Percentiles rank a stretch among this genome's conserved stretches.
Evolutionary conservation across 2,113 vertebrate species (phyloP).

Genomic region (Scopus umbretta): DNA sequence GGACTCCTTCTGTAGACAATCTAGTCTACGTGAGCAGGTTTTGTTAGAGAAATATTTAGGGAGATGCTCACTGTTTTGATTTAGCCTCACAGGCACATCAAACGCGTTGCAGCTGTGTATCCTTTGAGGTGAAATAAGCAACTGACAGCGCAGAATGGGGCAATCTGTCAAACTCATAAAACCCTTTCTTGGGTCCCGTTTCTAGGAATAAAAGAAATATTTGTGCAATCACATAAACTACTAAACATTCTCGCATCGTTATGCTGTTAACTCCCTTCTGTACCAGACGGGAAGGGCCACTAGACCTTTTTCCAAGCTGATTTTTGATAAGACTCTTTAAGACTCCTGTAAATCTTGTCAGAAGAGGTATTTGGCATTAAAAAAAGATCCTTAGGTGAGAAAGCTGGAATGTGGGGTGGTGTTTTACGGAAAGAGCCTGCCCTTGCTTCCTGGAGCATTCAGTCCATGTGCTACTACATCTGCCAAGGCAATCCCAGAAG

Average conservation of each 20-base stretch:
- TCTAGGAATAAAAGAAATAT: slow-evolving; percentile 23
- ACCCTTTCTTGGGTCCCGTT: background rate
- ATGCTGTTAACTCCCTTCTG: slow-evolving; percentile 1
- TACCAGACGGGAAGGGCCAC: background rate
- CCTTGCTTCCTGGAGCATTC: background rate
- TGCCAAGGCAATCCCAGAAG: background rate
- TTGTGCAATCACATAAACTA: background rate
- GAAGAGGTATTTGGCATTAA: background rate
- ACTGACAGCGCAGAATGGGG: background rate
- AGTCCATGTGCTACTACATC: background rate
- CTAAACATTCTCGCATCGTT: background rate
- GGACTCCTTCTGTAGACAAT: background rate
- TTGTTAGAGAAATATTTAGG: slow-evolving; percentile 14
- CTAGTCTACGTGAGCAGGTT: background rate
- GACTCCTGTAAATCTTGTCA: background rate
- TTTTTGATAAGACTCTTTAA: background rate
- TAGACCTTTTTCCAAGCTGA: background rate
- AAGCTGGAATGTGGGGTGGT: background rate
- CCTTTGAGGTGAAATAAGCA: background rate
- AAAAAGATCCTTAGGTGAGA: background rate
- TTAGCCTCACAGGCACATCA: background rate
- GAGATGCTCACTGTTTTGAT: slow-evolving; percentile 15
- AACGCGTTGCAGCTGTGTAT: slow-evolving; percentile 1
- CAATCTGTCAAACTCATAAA: slow-evolving; percentile 2
- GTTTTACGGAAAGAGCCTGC: background rate